Evolutionary conservation across 2,797 vertebrate genomes (phyloP).

Genomic region (Pogonophryne albipinna): DNA sequence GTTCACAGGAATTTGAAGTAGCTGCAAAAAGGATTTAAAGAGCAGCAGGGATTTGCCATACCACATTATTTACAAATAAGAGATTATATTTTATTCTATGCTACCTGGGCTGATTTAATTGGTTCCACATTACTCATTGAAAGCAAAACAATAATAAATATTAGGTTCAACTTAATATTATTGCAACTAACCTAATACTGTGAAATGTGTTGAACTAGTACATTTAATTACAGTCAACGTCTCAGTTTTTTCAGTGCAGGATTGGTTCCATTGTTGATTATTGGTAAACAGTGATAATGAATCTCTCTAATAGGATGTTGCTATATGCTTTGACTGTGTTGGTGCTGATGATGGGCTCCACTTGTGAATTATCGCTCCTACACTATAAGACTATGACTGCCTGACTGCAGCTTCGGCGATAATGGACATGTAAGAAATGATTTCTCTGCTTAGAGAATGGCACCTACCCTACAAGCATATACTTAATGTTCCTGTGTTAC

Average conservation of each 20-base stretch:
- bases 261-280: constrained; percentile 18
- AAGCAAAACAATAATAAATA: background rate
- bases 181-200: too few species aligned
- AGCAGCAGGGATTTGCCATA: background rate
- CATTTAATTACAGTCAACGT: too few species aligned
- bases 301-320: constrained; percentile 10
- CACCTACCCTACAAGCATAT: constrained; percentile 70
- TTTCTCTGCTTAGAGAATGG: constrained; percentile 56
- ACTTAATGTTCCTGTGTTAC: constrained; percentile 76
- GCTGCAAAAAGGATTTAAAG: too few species aligned
- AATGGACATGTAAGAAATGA: constrained; percentile 67
- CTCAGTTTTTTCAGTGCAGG: background rate
- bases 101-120: background rate
- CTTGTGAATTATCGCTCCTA: constrained; percentile 32
- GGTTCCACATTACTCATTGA: background rate
- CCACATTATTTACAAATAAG: background rate
- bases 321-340: constrained; percentile 29
- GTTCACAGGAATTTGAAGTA: too few species aligned
- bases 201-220: too few species aligned
- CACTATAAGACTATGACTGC: constrained; percentile 11
- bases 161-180: too few species aligned
- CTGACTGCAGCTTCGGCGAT: constrained; percentile 48
- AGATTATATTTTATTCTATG: constrained; percentile 5
- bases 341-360: constrained; percentile 36
- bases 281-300: constrained; percentile 35